Evolutionary conservation across 1,140 invertebrate species (phyloP), one percentile per base, ranked within the genome.

Genomic region (Tribolium castaneum): DNA sequence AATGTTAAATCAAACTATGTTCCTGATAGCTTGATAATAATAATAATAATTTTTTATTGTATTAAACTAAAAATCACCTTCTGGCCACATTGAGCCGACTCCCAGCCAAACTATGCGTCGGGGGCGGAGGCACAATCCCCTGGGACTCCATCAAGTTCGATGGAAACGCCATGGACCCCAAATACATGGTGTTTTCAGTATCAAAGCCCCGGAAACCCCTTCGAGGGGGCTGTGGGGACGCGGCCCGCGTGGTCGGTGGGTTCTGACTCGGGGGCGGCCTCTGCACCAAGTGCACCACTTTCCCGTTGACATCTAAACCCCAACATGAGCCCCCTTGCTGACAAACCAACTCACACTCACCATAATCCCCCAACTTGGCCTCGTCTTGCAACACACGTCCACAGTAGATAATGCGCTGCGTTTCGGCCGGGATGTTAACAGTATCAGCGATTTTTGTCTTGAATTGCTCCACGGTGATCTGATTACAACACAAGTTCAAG

Each of bases 241-340:
- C 5, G 84, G 85, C 30, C 77, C 86, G 50, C 19, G 49, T 86
- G 73, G 85, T 87, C 25, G 85, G 82, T 34, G 86, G 85, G 50
- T 84, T 84, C 22, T 87, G 79, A 79, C 87, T 85, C 50, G 90
- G 90, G 13, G 96, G 95, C 3, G 95, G 92, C 35, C 95, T 89
- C 87, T 97, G 94, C n/a, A 98, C 97, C 83, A 99, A 90, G 87
- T 99, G 97, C 56, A 99, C 91, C 12, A 97, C 96, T 88, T 98
- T 98, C 1, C 94, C 95, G 87, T 97, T 90, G 7, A 98, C 93
- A 91, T 96, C 97, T 97, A 84, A 75, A 80, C 51, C 54, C 12
- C 9, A 59, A 19, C 25, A 22, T 50, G 4, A 51, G 35, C 51
- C 2, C 51, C 51, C 6, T 66, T 66, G 3, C 52, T 14, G 0